Percentiles rank a stretch among this genome's conserved stretches.
These are phyloP conservation scores for Callimorpha dominula DNA, from an alignment of 2,888 invertebrate genomes.

Conservation along the genomic window DNA sequence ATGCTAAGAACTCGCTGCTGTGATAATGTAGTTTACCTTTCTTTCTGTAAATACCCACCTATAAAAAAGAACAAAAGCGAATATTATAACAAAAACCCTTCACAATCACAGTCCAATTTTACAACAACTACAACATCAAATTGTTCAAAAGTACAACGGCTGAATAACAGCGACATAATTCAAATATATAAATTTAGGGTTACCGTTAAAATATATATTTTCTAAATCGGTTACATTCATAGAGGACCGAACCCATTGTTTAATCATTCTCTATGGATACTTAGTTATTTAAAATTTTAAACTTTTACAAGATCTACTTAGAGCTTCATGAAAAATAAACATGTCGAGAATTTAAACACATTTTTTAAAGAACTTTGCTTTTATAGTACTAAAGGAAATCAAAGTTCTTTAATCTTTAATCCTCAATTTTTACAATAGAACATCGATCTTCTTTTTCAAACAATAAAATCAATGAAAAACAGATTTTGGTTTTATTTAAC, in stretches of 20 bases:
- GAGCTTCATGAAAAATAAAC: too few relatives aligned
- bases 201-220: slow-evolving; percentile 17
- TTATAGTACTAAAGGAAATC: too few relatives aligned
- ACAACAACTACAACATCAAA: not conserved
- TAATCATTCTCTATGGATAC: not conserved
- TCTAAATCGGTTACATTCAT: not conserved
- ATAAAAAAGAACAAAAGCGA: not conserved
- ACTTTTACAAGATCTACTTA: too few relatives aligned
- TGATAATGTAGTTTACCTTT: not conserved
- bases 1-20: not conserved
- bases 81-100: not conserved
- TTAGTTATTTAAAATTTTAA: too few relatives aligned
- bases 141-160: slow-evolving; percentile 40
- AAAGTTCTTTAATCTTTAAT: too few relatives aligned
- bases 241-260: not conserved
- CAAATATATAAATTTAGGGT: slow-evolving; percentile 45
- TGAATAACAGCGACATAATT: slow-evolving; percentile 21
- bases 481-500: too few relatives aligned
- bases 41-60: not conserved
- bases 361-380: too few relatives aligned
- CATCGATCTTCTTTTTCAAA: too few relatives aligned
- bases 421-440: too few relatives aligned
- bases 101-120: not conserved
- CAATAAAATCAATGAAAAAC: too few relatives aligned
- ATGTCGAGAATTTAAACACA: too few relatives aligned